Evolutionary conservation across 2,888 invertebrate genomes (phyloP), one percentile per base, ranked within the genome.

Genomic region (Tridacna crocea): DNA sequence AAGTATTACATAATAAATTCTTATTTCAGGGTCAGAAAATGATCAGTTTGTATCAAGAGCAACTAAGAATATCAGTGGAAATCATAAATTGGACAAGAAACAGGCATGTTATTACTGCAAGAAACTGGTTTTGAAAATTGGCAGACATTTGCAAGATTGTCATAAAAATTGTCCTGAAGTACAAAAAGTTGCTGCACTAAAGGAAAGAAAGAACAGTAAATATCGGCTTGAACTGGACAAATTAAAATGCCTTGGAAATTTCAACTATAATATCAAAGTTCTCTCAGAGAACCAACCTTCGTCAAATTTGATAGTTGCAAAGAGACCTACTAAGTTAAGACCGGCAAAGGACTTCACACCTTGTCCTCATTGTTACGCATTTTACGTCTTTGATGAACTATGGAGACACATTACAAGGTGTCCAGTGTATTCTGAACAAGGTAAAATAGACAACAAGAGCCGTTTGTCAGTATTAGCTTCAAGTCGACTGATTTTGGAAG

Each of bases 281-380:
- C 36, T 61, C 22, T 60, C 61, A 13, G 15, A 13, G n/a, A 26
- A 61, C 13, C 61, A 74, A 46, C n/a, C 74, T 19, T 47, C 72
- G 13, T n/a, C 36, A 13, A 22, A 74, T 61, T 13, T 60, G n/a
- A 46, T 74, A 60, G 74, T 63, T 46, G 46, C 47, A 24, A 74
- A 74, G n/a, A 58, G 60, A 46, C 60, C 61, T 22, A 74, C 60
- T 36, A 74, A 60, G 61, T 17, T 26, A 47, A 60, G 74, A 36
- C 36, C 22, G 1, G 60, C 61, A 22, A n/a, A 26, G 12, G 74
- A 60, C 36, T 74, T 74, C 36, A 36, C 47, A 46, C 74, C 74
- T 46, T 74, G 74, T 60, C 74, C 74, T 61, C 74, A 74, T 46
- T 74, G 74, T 60, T 74, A 48, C 61, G 74, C 36, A 2, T 74